A percentile compares a stretch with the other conserved stretches of the same genome.
phyloP scores from a whole-genome alignment of 1,140 invertebrate genomes.

The Pteromalus puparum region DNA sequence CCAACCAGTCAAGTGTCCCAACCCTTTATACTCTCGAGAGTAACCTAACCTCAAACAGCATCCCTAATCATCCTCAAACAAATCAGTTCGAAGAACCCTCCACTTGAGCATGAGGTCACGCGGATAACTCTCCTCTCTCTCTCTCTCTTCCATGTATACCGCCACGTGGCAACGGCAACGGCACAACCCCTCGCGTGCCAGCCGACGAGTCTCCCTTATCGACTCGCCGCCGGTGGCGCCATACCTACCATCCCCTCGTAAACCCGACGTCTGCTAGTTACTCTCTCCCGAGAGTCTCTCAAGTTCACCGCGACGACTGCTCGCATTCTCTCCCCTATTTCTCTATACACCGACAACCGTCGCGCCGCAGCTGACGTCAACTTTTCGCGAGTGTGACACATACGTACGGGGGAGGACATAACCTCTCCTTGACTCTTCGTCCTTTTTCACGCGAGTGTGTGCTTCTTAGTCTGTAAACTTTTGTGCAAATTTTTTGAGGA shows the following conservation, averaged over 20 bases:
- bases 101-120: background rate
- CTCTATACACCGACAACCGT: too few relatives aligned
- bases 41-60: background rate
- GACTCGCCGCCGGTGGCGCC: conserved; percentile 25
- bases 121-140: background rate
- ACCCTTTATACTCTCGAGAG: background rate
- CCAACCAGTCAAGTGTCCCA: background rate
- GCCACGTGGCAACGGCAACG: conserved; percentile 21
- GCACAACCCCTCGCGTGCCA: background rate
- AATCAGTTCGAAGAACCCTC: background rate
- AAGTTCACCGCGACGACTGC: conserved; percentile 61
- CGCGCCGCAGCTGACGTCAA: conserved; percentile 10
- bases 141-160: background rate
- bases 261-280: background rate
- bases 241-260: background rate
- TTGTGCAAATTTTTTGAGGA: background rate
- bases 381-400: background rate
- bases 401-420: background rate
- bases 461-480: background rate
- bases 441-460: background rate
- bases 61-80: background rate
- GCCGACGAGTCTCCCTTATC: background rate
- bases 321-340: background rate
- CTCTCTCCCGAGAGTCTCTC: conserved; percentile 2
- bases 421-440: background rate